Percentiles rank a stretch among this genome's conserved stretches.
Conservation (phyloP, 1,140 invertebrate species). For the Drosophila novamexicana region DNA sequence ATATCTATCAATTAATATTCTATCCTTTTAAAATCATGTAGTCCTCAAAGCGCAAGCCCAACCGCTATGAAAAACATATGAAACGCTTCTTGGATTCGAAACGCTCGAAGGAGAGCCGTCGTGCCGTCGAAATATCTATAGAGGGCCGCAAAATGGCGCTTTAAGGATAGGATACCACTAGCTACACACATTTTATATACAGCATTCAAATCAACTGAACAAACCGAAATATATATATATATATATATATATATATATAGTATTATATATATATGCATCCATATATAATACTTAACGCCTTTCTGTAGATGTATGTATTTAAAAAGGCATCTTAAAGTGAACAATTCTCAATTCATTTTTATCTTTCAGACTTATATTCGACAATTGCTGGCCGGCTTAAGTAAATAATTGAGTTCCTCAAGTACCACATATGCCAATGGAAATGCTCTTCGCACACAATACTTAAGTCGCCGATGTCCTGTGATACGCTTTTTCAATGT, state of each 20-base stretch:
- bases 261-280: conserved; percentile 17
- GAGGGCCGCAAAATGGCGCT: conserved; percentile 98
- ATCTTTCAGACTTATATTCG: conserved; percentile 4
- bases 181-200: conserved; percentile 19
- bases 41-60: conserved; percentile 92
- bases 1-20: conserved; percentile 2
- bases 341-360: conserved; percentile 1
- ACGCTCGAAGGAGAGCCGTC: conserved; percentile 89
- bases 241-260: conserved; percentile 5
- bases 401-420: conserved; percentile 26
- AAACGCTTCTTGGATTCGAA: conserved; percentile 95
- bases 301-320: conserved; percentile 2
- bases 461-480: conserved; percentile 38
- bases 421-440: conserved; percentile 4
- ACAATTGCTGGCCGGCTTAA: conserved; percentile 10
- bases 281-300: conserved; percentile 18
- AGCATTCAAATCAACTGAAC: conserved; percentile 44
- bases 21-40: conserved; percentile 73
- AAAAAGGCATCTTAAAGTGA: not conserved
- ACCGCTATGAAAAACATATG: conserved; percentile 95
- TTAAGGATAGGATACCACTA: conserved; percentile 84
- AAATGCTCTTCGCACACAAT: conserved; percentile 1
- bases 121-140: conserved; percentile 96
- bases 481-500: conserved; percentile 39
- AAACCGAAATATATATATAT: conserved; percentile 49